Evolutionary conservation across 2,113 vertebrate genomes (phyloP), one percentile per base, ranked within the genome.

Genomic region (Trematomus loennbergii): DNA sequence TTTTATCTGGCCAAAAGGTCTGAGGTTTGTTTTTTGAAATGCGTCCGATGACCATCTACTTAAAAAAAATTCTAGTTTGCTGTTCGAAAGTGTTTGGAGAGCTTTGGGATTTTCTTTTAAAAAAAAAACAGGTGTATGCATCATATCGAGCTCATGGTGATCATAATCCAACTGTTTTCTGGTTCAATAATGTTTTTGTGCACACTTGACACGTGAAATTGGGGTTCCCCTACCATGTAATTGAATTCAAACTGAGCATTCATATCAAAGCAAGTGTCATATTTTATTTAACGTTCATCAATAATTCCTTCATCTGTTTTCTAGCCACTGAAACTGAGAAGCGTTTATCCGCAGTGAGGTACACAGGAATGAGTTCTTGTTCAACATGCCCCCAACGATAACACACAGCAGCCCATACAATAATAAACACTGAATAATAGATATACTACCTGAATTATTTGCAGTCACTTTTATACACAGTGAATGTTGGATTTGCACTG

Each of bases 401-500:
- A 65, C 58, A 45, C 60, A 3, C 63, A 59, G 67, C 66, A 43
- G 75, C 58, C 86, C 78, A 74, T 70, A 87, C 86, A 72, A 85
- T 84, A 69, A 78, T 70, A 81, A 87, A 91, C 88, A 88, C 85
- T 90, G 87, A 89, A 85, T 87, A 81, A 84, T 82, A 77, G 72
- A 86, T 85, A 53, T 78, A 76, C 89, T 84, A 91, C 87, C 89
- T 90, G 85, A 90, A 87, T 87, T 83, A 91, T 90, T 90, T 78
- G 81, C 86, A 67, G 85, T 86, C 83, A 91, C 88, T 84, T 87
- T 91, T 85, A 71, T 82, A 87, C 88, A 88, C 86, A 36, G 80
- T 92, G 87, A 93, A 87, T 92, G 90, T 93, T 87, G 84, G 85
- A 69, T 91, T 94, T 93, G 91, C 91, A 94, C 88, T 93, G 88